These are phyloP conservation scores for Poeciliopsis turneri DNA, from an alignment of 2,797 vertebrate genomes.

Conservation along the genomic window DNA sequence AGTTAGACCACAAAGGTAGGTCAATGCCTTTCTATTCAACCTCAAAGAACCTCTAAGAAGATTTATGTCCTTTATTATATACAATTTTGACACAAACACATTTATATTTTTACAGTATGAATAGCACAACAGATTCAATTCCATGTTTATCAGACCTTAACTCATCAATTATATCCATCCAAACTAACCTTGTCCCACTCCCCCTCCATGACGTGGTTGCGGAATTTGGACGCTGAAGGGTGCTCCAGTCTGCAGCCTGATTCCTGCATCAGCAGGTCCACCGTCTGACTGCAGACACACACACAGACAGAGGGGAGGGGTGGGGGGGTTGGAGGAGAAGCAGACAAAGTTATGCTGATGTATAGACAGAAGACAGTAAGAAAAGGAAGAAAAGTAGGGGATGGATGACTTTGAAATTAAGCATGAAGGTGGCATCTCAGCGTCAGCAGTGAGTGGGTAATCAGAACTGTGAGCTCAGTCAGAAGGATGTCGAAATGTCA, in stretches of 20 bases:
- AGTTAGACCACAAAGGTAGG: neutral
- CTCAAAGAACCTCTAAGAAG: neutral
- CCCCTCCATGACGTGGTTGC: slow-evolving; percentile 99
- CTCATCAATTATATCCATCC: slow-evolving; percentile 15
- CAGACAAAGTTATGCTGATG: slow-evolving; percentile 40
- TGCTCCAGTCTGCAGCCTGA: slow-evolving; percentile 99
- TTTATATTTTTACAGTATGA: neutral
- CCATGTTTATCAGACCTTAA: neutral
- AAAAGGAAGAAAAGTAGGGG: neutral
- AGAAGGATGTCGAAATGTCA: slow-evolving; percentile 13
- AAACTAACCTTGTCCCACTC: slow-evolving; percentile 98
- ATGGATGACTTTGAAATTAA: slow-evolving; percentile 3
- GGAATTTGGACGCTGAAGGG: slow-evolving; percentile 98
- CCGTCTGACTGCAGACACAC: slow-evolving; percentile 92
- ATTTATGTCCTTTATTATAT: neutral
- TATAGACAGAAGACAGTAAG: slow-evolving; percentile 28
- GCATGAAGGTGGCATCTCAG: slow-evolving; percentile 1
- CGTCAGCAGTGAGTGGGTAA: neutral
- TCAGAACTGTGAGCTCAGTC: slow-evolving; percentile 3
- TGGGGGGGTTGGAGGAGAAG: slow-evolving; percentile 5
- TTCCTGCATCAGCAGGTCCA: slow-evolving; percentile 99
- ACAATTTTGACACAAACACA: neutral
- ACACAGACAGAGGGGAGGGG: neutral
- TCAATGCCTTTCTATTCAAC: neutral
- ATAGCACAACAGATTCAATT: neutral